Conservation (phyloP, 2,113 vertebrate genomes). For the Perccottus glenii region DNA sequence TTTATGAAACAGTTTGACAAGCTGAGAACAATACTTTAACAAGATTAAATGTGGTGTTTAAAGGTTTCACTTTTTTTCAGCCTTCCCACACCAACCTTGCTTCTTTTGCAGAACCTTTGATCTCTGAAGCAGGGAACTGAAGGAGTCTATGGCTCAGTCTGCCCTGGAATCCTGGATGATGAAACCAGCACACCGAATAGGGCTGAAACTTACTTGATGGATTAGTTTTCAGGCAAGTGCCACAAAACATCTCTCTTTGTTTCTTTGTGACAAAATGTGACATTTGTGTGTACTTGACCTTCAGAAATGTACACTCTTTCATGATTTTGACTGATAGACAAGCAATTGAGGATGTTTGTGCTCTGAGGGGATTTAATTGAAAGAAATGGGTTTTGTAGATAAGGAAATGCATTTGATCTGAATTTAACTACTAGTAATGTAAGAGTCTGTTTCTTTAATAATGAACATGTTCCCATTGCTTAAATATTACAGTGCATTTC, state of each 20-base stretch:
- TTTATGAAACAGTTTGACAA: conserved; percentile 37
- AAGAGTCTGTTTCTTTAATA: conserved; percentile 14
- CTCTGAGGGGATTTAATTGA: conserved; percentile 41
- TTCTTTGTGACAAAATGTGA: conserved; percentile 60
- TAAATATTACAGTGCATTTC: conserved; percentile 16
- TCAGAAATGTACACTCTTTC: conserved; percentile 34
- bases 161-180: conserved; percentile 54
- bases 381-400: conserved; percentile 44
- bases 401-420: conserved; percentile 32
- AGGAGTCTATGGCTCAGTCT: conserved; percentile 30
- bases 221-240: conserved; percentile 62
- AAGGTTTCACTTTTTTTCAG: conserved; percentile 41
- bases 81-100: conserved; percentile 32
- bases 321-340: conserved; percentile 34
- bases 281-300: conserved; percentile 66
- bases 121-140: conserved; percentile 44
- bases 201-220: conserved; percentile 57
- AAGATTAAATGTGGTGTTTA: conserved; percentile 47
- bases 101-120: conserved; percentile 53
- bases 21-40: conserved; percentile 49
- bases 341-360: conserved; percentile 41
- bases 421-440: conserved; percentile 29
- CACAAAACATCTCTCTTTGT: conserved; percentile 66
- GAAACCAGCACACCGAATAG: conserved; percentile 42
- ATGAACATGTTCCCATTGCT: conserved; percentile 12